Evolutionary conservation across 2,113 vertebrate genomes (phyloP).

Genomic region (Tragulus kanchil): DNA sequence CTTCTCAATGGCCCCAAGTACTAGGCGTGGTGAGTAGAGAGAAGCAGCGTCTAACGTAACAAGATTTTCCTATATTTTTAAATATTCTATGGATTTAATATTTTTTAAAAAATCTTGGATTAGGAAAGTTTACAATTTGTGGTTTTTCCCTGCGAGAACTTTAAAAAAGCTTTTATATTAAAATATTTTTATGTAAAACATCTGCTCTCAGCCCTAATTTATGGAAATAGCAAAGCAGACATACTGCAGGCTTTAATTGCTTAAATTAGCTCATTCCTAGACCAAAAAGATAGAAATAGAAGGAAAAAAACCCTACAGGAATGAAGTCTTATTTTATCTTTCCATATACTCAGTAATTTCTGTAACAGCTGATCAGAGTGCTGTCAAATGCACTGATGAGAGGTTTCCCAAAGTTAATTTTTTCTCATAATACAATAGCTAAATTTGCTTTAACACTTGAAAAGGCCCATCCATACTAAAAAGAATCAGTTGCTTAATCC

Average conservation of each 20-base stretch:
- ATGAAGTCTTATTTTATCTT: conserved; percentile 80
- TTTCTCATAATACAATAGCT: conserved; percentile 89
- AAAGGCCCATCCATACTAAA: conserved; percentile 90
- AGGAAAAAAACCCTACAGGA: not conserved
- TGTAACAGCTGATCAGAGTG: conserved; percentile 78
- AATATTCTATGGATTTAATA: conserved; percentile 5
- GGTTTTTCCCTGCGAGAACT: not conserved
- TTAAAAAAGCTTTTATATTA: conserved; percentile 6
- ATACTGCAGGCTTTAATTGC: not conserved
- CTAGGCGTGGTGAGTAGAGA: not conserved
- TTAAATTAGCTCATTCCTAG: not conserved
- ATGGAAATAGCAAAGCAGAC: not conserved
- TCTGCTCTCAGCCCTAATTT: not conserved
- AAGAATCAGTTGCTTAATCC: conserved; percentile 92
- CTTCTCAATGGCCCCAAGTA: not conserved
- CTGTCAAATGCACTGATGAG: conserved; percentile 86
- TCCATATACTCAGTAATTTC: conserved; percentile 78
- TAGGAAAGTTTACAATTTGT: not conserved
- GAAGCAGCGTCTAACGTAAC: not conserved
- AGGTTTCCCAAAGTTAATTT: conserved; percentile 90
- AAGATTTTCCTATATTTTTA: not conserved
- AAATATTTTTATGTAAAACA: conserved; percentile 42
- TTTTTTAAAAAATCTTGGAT: not conserved
- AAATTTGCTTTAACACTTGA: conserved; percentile 92
- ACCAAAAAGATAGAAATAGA: not conserved